These are phyloP conservation scores for Canis aureus DNA, from an alignment of 2,113 vertebrate species.

Conservation along the genomic window DNA sequence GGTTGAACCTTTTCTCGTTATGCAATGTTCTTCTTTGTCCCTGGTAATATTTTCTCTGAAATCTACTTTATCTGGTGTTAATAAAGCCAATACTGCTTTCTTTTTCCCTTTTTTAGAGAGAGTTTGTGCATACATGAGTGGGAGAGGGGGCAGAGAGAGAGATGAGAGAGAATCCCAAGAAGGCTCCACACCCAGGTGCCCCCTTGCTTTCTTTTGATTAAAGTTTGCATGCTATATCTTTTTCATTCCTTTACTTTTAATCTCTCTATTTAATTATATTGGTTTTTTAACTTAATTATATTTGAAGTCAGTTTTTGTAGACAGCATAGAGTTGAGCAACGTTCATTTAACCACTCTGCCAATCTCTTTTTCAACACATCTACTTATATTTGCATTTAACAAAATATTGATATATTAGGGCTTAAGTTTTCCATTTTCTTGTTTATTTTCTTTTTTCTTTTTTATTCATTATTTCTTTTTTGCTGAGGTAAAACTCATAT, in stretches of 20 bases:
- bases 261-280: not conserved
- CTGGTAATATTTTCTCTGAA: constrained; percentile 1
- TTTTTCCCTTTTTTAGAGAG: not conserved
- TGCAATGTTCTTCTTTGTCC: not conserved
- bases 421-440: not conserved
- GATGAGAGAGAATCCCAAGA: not conserved
- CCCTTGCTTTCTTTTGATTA: constrained; percentile 48
- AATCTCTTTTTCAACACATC: not conserved
- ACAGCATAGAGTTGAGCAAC: not conserved
- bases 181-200: not conserved
- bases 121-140: not conserved
- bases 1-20: constrained; percentile 6
- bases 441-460: not conserved
- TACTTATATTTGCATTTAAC: constrained; percentile 45
- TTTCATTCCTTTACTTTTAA: not conserved
- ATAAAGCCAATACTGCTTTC: not conserved
- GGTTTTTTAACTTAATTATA: not conserved
- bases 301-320: not conserved
- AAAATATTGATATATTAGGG: not conserved
- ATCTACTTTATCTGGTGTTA: not conserved
- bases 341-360: constrained; percentile 30
- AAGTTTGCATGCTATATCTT: not conserved
- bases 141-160: not conserved
- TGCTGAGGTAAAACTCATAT: not conserved
- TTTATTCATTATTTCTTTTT: not conserved